phyloP scores from a whole-genome alignment of 2,113 vertebrate species.

The Psammodynastes pulverulentus region DNA sequence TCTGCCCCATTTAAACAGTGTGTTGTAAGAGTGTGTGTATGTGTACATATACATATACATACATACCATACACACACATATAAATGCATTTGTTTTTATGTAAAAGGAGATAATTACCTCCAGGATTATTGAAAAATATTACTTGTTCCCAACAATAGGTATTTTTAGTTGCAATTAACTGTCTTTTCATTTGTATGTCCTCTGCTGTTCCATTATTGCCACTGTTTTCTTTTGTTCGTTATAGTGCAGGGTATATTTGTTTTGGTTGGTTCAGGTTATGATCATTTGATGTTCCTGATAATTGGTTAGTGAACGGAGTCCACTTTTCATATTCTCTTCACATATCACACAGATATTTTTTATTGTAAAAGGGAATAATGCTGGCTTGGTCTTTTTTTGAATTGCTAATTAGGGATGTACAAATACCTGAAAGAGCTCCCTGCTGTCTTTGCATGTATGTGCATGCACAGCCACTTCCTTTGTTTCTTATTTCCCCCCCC shows the following conservation, averaged over 20 bases:
- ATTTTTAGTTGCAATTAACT: background rate
- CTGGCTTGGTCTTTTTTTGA: background rate
- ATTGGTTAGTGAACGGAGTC: background rate
- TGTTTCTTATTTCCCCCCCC: background rate
- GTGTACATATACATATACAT: background rate
- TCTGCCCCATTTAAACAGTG: background rate
- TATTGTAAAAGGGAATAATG: background rate
- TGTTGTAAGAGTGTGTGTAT: background rate
- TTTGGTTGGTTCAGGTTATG: background rate
- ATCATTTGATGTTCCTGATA: background rate
- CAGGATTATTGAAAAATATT: background rate
- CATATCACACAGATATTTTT: background rate
- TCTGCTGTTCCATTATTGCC: background rate
- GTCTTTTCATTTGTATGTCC: background rate
- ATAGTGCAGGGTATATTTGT: background rate
- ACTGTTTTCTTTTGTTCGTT: background rate
- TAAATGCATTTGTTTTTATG: background rate
- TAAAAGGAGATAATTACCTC: no score
- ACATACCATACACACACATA: background rate
- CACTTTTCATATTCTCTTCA: background rate
- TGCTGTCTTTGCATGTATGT: background rate
- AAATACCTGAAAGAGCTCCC: background rate
- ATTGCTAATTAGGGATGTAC: background rate
- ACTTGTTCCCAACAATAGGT: background rate
- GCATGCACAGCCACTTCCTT: background rate